Evolutionary conservation across 1,140 invertebrate genomes (phyloP).

Genomic region (Ruditapes philippinarum): DNA sequence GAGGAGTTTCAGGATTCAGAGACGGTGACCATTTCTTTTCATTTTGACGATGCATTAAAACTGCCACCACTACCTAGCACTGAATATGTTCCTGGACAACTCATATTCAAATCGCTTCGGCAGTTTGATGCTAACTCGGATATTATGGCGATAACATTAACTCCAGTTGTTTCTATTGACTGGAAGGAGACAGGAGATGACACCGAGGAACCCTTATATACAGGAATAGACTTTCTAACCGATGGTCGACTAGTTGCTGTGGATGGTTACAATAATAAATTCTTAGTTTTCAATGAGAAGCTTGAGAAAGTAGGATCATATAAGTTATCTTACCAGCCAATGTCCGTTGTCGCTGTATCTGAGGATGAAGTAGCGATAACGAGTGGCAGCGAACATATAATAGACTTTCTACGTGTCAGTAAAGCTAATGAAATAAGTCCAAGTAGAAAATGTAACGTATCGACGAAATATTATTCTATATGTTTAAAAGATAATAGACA

Average conservation of each 20-base stretch:
- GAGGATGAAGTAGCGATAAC: neutral
- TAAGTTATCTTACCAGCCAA: neutral
- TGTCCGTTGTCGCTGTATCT: neutral
- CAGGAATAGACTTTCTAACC: neutral
- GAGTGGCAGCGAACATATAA: neutral
- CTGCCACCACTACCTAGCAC: neutral
- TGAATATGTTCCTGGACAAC: neutral
- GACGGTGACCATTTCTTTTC: neutral
- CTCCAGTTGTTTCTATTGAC: neutral
- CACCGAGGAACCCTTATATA: neutral
- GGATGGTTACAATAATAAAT: neutral
- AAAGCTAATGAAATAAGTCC: neutral
- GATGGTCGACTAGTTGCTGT: conserved; percentile 22
- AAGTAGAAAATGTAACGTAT: neutral
- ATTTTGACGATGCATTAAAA: neutral
- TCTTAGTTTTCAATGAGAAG: neutral
- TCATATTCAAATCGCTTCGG: neutral
- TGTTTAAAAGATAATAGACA: neutral
- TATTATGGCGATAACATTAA: neutral
- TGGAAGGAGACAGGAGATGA: neutral
- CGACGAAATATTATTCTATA: neutral
- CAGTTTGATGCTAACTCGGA: neutral
- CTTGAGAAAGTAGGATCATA: neutral
- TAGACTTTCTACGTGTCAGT: neutral
- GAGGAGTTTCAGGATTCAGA: neutral